A percentile compares a stretch with the other conserved stretches of the same genome.
Conservation (phyloP, 2,113 vertebrate species). For the Nothocercus nigrocapillus region DNA sequence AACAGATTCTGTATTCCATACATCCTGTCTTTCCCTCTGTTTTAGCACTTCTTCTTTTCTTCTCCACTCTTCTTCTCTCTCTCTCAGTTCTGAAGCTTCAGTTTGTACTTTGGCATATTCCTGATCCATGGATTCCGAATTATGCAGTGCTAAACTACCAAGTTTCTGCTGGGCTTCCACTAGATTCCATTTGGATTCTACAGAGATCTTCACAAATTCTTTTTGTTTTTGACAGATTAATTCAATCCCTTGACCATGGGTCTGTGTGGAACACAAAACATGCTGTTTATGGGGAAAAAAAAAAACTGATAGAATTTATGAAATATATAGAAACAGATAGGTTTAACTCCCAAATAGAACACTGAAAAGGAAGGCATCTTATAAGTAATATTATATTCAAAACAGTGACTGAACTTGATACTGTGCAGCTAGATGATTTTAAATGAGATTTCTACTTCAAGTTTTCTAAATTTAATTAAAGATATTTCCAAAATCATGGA, state of each 20-base stretch:
- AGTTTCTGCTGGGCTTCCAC: constrained; percentile 92
- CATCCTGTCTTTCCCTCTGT: constrained; percentile 80
- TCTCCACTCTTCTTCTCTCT: constrained; percentile 90
- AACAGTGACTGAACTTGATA: neutral
- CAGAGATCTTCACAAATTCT: constrained; percentile 87
- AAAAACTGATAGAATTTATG: neutral
- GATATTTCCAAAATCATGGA: neutral
- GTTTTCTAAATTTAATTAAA: neutral
- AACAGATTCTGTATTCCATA: constrained; percentile 77
- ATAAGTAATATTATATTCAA: constrained; percentile 1
- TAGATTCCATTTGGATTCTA: constrained; percentile 89
- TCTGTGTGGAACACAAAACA: constrained; percentile 46
- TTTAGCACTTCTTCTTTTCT: constrained; percentile 89
- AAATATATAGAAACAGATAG: neutral
- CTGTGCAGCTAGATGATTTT: neutral
- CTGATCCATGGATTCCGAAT: constrained; percentile 91
- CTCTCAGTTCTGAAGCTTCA: constrained; percentile 83
- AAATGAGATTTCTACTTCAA: neutral
- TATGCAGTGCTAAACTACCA: constrained; percentile 88
- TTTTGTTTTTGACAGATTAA: constrained; percentile 88
- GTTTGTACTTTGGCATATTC: constrained; percentile 85
- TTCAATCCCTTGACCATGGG: constrained; percentile 80
- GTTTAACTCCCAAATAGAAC: neutral
- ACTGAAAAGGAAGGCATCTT: neutral
- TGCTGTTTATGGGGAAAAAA: neutral